These are phyloP conservation scores for Harmothoe impar DNA, from an alignment of 2,888 invertebrate genomes.

Conservation along the genomic window DNA sequence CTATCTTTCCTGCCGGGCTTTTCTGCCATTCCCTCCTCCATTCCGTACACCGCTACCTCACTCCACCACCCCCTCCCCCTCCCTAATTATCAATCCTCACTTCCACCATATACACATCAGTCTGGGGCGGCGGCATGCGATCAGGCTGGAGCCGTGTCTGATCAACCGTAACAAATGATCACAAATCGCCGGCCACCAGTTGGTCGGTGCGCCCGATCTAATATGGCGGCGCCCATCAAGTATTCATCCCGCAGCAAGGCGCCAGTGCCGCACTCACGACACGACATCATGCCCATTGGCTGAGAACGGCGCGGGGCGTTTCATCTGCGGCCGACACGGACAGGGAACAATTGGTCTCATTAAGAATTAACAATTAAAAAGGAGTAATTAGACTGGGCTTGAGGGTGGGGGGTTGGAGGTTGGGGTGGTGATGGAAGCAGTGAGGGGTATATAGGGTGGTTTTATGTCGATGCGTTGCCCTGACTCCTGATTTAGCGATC, in stretches of 20 bases:
- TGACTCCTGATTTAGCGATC: conserved; percentile 26
- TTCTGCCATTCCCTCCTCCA: too few relatives aligned
- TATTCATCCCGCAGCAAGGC: conserved; percentile 16
- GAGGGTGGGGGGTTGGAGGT: neutral
- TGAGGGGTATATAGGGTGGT: neutral
- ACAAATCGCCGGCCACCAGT: conserved; percentile 30
- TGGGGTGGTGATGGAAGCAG: neutral
- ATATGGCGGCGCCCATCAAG: conserved; percentile 50
- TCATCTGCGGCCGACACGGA: conserved; percentile 30
- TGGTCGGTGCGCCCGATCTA: neutral
- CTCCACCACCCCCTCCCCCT: too few relatives aligned
- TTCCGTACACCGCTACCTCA: too few relatives aligned
- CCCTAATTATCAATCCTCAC: too few relatives aligned
- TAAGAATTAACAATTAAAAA: conserved; percentile 51
- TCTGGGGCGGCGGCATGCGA: neutral
- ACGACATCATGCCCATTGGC: conserved; percentile 56
- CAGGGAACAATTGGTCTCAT: conserved; percentile 31
- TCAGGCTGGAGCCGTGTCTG: neutral
- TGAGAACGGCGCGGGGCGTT: conserved; percentile 24
- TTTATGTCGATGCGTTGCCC: conserved; percentile 24
- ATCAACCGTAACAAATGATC: conserved; percentile 42
- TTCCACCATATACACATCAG: too few relatives aligned
- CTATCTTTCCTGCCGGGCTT: too few relatives aligned
- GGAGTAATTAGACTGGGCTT: conserved; percentile 30
- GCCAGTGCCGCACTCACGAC: conserved; percentile 37